Evolutionary conservation across 2,797 vertebrate species (phyloP), one percentile per base, ranked within the genome.

Genomic region (Erithacus rubecula): DNA sequence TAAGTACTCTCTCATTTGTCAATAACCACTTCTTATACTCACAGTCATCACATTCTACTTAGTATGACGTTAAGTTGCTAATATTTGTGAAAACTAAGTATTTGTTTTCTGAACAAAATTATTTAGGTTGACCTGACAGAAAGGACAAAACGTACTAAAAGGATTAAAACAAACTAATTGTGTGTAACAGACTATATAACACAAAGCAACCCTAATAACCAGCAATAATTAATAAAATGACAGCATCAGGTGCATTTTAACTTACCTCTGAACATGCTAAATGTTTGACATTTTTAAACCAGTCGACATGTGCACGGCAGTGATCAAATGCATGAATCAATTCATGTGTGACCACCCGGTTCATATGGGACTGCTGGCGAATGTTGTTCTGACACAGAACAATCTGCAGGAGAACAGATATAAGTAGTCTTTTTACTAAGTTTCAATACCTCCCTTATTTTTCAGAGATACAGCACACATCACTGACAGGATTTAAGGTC

Each of bases 341-440:
- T 88, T 99, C 99, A 8, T 99, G 99, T 7, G 99, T 98, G 62
- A 99, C 99, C 62, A 99, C 99, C 4, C 99, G 97, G 97, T 98
- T 99, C 99, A 99, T 99, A 30, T 99, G 99, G 15, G 98, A 97
- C 97, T 99, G 99, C 37, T 98, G 98, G 55, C 94, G 98, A 96
- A 99, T 99, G 95, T 99, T 99, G 97, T 99, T 99, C 98, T 99
- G 99, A 97, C 99, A 99, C 90, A 99, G 96, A 95, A 99, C 99
- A 65, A 99, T 99, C 99, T 99, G 96, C 5, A 93, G 95, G 77
- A 79, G 5, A 91, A 64, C 71, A 87, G 41, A 93, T 6, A 59
- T 0, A 86, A 21, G 18, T 24, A 78, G 27, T 4, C 17, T 64
- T 88, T 86, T 67, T 30, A 62, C 5, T 30, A 68, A 26, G 24